Percentiles rank a stretch among this genome's conserved stretches.
phyloP scores from a whole-genome alignment of 2,113 vertebrate species.

The Seriola dumerili region DNA sequence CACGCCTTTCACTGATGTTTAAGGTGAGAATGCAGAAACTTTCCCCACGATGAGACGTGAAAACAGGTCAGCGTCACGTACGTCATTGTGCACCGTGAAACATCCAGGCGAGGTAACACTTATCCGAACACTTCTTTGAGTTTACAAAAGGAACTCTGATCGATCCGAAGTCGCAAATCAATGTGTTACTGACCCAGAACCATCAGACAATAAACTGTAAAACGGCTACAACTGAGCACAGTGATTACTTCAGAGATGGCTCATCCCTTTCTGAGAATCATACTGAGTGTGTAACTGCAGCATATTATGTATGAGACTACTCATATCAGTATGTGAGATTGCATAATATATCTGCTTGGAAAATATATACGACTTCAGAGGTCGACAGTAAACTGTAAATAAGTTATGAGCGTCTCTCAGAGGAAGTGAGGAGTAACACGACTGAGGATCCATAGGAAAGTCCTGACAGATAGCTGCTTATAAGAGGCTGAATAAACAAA shows the following conservation, averaged over 20 bases:
- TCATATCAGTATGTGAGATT: slow-evolving; percentile 17
- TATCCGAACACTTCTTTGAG: neutral
- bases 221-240: neutral
- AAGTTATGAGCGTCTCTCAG: slow-evolving; percentile 24
- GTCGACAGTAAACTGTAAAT: slow-evolving; percentile 33
- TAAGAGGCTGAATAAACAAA: slow-evolving; percentile 33
- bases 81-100: neutral
- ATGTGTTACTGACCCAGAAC: slow-evolving; percentile 5
- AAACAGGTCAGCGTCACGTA: neutral
- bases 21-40: neutral
- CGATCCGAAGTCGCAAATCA: slow-evolving; percentile 10
- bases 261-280: neutral
- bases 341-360: slow-evolving; percentile 8
- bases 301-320: slow-evolving; percentile 9
- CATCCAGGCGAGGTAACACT: neutral
- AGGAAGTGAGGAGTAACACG: slow-evolving; percentile 4
- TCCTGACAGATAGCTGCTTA: slow-evolving; percentile 10
- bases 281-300: neutral
- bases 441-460: neutral
- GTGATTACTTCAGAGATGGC: neutral
- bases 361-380: slow-evolving; percentile 6
- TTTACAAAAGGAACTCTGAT: slow-evolving; percentile 14
- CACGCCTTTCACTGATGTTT: neutral
- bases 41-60: neutral
- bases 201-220: neutral